A percentile compares a stretch with the other conserved stretches of the same genome.
These are phyloP conservation scores for Willisornis vidua DNA, from an alignment of 2,113 vertebrate species.

Conservation along the genomic window DNA sequence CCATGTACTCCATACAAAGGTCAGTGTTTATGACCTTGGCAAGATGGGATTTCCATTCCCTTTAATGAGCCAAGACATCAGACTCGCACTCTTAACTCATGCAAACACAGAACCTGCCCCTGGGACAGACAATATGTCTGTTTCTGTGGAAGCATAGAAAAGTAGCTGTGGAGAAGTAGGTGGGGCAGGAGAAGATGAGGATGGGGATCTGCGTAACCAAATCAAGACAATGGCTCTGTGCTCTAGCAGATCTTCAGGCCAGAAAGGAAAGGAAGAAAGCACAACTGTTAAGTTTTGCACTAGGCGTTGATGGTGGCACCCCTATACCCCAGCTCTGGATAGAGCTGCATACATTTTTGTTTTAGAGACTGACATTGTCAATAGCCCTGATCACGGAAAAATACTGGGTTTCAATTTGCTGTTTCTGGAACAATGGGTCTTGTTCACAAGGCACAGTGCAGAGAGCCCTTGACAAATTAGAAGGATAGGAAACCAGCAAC, in stretches of 20 bases:
- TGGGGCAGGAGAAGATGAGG: not conserved
- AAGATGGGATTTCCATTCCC: slow-evolving; percentile 60
- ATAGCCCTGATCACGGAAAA: not conserved
- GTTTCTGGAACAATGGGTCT: not conserved
- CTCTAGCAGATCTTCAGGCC: not conserved
- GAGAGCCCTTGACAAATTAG: not conserved
- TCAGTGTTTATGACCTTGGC: slow-evolving; percentile 48
- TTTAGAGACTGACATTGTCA: accelerated
- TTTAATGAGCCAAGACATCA: slow-evolving; percentile 50
- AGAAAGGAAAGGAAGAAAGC: not conserved
- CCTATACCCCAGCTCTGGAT: accelerated
- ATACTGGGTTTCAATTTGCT: not conserved
- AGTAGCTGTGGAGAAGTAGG: not conserved
- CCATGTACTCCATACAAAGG: not conserved
- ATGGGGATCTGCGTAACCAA: accelerated
- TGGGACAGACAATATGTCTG: not conserved
- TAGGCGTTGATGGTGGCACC: not conserved
- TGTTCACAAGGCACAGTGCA: not conserved
- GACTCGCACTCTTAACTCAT: not conserved
- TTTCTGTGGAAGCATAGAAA: not conserved
- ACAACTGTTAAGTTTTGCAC: not conserved
- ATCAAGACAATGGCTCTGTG: not conserved
- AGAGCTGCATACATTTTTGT: not conserved
- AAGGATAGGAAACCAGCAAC: not conserved
- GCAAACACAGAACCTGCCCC: not conserved